Percentiles rank a stretch among this genome's conserved stretches.
These are phyloP conservation scores for Bettongia penicillata DNA, from an alignment of 2,113 vertebrate species.

Conservation along the genomic window DNA sequence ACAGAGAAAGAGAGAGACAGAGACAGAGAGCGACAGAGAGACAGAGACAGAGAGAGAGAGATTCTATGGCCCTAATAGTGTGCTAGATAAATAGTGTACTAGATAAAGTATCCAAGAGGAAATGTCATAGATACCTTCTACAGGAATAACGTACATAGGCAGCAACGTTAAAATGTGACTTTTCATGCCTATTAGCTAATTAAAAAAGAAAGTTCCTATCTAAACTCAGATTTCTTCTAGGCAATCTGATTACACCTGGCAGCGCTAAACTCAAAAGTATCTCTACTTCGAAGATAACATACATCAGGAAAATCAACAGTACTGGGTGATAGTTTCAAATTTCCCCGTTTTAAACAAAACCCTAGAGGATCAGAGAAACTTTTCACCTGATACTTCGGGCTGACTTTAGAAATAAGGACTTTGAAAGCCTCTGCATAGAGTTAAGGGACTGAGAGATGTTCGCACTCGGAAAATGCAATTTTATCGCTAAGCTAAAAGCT, in stretches of 20 bases:
- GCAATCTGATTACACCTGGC: conserved; percentile 45
- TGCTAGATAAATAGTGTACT: background rate
- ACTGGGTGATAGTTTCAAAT: conserved; percentile 60
- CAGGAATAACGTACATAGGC: background rate
- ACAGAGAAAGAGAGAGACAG: no score
- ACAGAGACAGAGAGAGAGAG: no score
- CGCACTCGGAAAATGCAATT: background rate
- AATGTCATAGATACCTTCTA: background rate
- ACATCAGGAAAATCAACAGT: conserved; percentile 47
- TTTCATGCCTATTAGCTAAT: background rate
- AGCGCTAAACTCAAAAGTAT: conserved; percentile 26
- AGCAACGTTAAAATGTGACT: conserved; percentile 25
- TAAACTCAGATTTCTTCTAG: conserved; percentile 43
- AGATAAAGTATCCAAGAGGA: conserved; percentile 37
- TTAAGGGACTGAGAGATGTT: background rate
- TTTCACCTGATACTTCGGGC: conserved; percentile 40
- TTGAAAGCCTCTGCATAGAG: background rate
- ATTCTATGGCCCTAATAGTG: background rate
- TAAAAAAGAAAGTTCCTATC: background rate
- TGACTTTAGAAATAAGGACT: conserved; percentile 48
- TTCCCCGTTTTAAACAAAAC: conserved; percentile 71
- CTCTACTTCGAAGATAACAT: conserved; percentile 48
- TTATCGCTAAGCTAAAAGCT: conserved; percentile 26
- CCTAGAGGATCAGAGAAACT: conserved; percentile 65
- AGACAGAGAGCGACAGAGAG: no score